A percentile compares a stretch with the other conserved stretches of the same genome.
Evolutionary conservation across 2,113 vertebrate species (phyloP).

Genomic region (Pluvialis apricaria): DNA sequence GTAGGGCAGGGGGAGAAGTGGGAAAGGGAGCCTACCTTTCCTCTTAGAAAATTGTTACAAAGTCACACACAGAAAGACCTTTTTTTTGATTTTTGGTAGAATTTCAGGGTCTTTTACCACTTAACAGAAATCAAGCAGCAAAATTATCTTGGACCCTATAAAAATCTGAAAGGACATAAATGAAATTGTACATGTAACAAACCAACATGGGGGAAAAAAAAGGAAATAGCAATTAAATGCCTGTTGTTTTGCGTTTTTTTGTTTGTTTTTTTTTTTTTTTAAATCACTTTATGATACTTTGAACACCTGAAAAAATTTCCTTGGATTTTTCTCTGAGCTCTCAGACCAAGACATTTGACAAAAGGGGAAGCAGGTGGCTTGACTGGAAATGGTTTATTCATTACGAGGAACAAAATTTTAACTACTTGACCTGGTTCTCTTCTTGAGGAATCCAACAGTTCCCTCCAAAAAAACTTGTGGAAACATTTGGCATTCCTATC

Average conservation of each 20-base stretch:
- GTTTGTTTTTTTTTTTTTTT: background rate
- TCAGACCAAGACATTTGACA: background rate
- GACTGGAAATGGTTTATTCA: background rate
- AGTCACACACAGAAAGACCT: background rate
- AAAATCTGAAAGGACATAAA: background rate
- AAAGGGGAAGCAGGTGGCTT: background rate
- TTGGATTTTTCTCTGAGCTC: background rate
- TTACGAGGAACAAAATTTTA: background rate
- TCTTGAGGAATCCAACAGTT: background rate
- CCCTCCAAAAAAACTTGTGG: background rate
- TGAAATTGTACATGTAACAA: background rate
- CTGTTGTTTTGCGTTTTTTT: background rate
- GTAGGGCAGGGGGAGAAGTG: background rate
- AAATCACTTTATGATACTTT: background rate
- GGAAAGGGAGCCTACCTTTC: background rate
- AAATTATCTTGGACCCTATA: background rate
- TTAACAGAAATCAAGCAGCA: background rate
- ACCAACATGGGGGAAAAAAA: background rate
- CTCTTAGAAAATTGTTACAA: background rate
- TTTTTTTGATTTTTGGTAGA: background rate
- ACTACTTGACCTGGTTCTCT: background rate
- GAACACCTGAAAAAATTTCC: background rate
- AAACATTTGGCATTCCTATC: background rate
- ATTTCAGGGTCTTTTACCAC: background rate
- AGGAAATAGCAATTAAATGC: background rate